Percentiles rank a stretch among this genome's conserved stretches.
Evolutionary conservation across 2,113 vertebrate genomes (phyloP).

Genomic region (Elachura formosa): DNA sequence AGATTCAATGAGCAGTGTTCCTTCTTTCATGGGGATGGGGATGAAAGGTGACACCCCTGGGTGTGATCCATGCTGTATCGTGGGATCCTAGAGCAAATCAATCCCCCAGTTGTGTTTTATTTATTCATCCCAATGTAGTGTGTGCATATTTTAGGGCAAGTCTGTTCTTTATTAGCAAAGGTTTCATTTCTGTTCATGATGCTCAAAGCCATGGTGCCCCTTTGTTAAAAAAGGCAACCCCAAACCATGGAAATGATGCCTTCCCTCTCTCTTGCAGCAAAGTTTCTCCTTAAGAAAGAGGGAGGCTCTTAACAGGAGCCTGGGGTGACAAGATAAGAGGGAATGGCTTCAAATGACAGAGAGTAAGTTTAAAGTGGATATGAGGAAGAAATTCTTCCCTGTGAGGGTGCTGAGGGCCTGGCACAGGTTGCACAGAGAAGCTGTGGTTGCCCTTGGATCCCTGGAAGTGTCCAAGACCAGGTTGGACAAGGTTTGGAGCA

Average conservation of each 20-base stretch:
- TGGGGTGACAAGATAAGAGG: neutral
- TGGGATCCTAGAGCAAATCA: neutral
- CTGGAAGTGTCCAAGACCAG: neutral
- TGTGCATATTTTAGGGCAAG: neutral
- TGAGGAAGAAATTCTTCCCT: neutral
- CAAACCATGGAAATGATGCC: neutral
- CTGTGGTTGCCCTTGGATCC: neutral
- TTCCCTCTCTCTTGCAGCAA: neutral
- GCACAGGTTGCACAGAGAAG: neutral
- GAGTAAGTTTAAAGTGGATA: neutral
- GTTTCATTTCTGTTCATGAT: neutral
- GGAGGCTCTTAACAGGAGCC: neutral
- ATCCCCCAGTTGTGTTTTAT: neutral
- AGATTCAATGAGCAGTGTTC: neutral
- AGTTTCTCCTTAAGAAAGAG: neutral
- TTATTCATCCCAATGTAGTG: rapidly evolving
- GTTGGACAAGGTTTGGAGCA: rapidly evolving
- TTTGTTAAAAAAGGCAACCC: neutral
- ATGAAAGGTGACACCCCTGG: rapidly evolving
- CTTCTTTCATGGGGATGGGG: neutral
- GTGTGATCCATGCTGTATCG: neutral
- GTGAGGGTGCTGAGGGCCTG: rapidly evolving
- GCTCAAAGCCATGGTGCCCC: rapidly evolving
- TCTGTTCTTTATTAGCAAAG: neutral
- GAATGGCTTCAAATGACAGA: neutral